These are phyloP conservation scores for Lucifuga dentata DNA, from an alignment of 2,113 vertebrate genomes.

Conservation along the genomic window DNA sequence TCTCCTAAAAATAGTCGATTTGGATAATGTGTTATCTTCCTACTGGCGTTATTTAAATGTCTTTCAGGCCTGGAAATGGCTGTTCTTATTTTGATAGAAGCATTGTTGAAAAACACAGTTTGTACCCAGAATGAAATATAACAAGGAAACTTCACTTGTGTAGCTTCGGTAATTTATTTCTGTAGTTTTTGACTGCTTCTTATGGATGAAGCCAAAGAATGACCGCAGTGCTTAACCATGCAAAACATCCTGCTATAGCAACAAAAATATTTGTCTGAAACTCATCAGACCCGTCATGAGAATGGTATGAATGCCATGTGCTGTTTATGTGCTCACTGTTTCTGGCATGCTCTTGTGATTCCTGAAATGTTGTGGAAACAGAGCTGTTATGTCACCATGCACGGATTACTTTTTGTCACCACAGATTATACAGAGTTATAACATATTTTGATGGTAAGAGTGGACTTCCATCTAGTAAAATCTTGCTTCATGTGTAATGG, in stretches of 20 bases:
- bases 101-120: neutral
- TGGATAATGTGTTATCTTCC: neutral
- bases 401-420: neutral
- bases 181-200: neutral
- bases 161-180: no score
- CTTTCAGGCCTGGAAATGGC: neutral
- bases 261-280: neutral
- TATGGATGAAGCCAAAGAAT: constrained; percentile 15
- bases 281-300: neutral
- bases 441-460: neutral
- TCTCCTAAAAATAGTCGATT: neutral
- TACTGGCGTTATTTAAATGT: neutral
- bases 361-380: neutral
- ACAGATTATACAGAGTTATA: neutral
- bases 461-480: neutral
- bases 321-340: constrained; percentile 1
- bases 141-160: no score
- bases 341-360: constrained; percentile 15
- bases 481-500: neutral
- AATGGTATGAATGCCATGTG: constrained; percentile 7
- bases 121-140: neutral
- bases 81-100: neutral
- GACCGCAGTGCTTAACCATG: neutral
- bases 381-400: neutral
- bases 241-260: neutral